Conservation (phyloP, 1,140 invertebrate genomes). For the Tetragnatha versicolor region DNA sequence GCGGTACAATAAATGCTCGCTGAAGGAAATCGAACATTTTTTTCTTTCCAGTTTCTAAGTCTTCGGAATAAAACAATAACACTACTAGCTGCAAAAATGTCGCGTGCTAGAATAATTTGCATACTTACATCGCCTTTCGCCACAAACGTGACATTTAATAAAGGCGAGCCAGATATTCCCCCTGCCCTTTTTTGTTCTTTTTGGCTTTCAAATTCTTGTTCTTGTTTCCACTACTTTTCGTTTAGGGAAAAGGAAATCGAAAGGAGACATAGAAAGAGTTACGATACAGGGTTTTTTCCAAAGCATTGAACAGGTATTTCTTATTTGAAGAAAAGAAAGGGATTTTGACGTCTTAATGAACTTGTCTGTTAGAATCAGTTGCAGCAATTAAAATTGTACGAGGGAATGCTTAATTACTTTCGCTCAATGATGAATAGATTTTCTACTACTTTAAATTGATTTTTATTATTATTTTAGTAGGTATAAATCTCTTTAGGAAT, state of each 20-base stretch:
- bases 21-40: neutral
- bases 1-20: conserved; percentile 1
- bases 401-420: too few relatives aligned
- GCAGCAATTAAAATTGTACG: too few relatives aligned
- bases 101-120: conserved; percentile 19
- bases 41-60: neutral
- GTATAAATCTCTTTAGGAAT: too few relatives aligned
- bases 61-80: conserved; percentile 19
- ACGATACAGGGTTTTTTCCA: too few relatives aligned
- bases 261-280: too few relatives aligned
- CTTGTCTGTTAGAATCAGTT: too few relatives aligned
- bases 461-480: too few relatives aligned
- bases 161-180: neutral
- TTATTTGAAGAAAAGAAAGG: too few relatives aligned
- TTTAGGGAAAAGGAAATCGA: neutral
- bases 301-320: too few relatives aligned
- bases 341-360: too few relatives aligned
- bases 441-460: too few relatives aligned
- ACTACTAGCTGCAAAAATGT: conserved; percentile 10
- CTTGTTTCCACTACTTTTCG: conserved; percentile 7
- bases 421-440: too few relatives aligned
- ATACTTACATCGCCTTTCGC: conserved; percentile 16
- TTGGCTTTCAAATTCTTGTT: neutral
- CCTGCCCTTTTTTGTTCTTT: neutral
- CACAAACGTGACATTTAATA: conserved; percentile 6